These are phyloP conservation scores for Drosophila aldrichi DNA, from an alignment of 2,888 invertebrate genomes.

Conservation along the genomic window DNA sequence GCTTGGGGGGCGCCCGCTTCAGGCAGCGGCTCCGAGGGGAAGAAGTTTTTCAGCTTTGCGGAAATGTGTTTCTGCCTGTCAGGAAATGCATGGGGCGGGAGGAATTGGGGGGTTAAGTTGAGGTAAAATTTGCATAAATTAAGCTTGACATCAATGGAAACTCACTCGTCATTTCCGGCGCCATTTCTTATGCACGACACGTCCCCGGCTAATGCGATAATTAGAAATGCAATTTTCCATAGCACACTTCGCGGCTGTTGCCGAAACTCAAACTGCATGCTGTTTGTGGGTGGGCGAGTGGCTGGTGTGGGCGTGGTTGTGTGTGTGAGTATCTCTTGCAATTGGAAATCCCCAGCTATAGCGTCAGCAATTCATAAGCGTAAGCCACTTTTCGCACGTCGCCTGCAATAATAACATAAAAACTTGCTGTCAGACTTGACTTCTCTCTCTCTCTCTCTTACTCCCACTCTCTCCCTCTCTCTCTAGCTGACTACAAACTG, in stretches of 20 bases:
- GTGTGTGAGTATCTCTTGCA: constrained; percentile 23
- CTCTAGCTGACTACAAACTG: constrained; percentile 35
- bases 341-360: constrained; percentile 62
- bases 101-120: not conserved
- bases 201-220: constrained; percentile 84
- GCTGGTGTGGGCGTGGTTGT: constrained; percentile 1
- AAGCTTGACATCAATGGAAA: constrained; percentile 35
- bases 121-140: constrained; percentile 72
- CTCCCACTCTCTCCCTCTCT: constrained; percentile 24
- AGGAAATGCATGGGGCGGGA: constrained; percentile 1
- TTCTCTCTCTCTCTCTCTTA: constrained; percentile 18
- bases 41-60: constrained; percentile 66
- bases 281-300: constrained; percentile 2
- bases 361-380: constrained; percentile 81
- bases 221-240: constrained; percentile 84
- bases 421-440: constrained; percentile 67
- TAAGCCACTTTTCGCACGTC: constrained; percentile 72
- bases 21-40: constrained; percentile 55
- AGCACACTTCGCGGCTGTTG: constrained; percentile 79
- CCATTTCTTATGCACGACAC: constrained; percentile 84
- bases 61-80: constrained; percentile 55
- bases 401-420: constrained; percentile 67
- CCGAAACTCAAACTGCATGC: constrained; percentile 66
- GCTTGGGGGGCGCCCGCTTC: constrained; percentile 7
- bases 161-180: constrained; percentile 77